Evolutionary conservation across 2,797 vertebrate genomes (phyloP).

Genomic region (Microchirus variegatus): DNA sequence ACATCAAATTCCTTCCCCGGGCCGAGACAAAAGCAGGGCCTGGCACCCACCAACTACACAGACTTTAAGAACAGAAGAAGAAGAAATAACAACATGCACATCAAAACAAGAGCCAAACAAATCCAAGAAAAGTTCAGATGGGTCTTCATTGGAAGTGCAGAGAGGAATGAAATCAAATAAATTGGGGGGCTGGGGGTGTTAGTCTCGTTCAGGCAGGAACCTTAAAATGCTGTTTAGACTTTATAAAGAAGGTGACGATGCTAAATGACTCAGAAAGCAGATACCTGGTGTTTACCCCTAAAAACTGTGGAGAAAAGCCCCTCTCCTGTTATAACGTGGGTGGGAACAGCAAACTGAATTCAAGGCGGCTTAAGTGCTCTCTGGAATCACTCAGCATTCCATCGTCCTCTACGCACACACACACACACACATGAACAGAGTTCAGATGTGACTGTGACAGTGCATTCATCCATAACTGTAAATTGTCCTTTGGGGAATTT

Average conservation of each 20-base stretch:
- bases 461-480: constrained; percentile 79
- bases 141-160: constrained; percentile 69
- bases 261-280: constrained; percentile 74
- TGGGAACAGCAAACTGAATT: constrained; percentile 71
- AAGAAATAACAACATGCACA: constrained; percentile 62
- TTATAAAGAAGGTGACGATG: constrained; percentile 60
- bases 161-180: constrained; percentile 79
- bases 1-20: constrained; percentile 66
- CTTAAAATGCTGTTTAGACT: constrained; percentile 69
- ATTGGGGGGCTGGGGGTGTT: constrained; percentile 76
- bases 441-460: constrained; percentile 74
- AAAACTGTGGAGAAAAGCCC: constrained; percentile 66
- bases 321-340: constrained; percentile 59
- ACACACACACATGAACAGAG: constrained; percentile 42
- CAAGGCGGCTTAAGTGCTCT: constrained; percentile 76
- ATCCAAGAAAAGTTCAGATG: constrained; percentile 74
- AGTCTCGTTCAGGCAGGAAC: constrained; percentile 70
- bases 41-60: constrained; percentile 60
- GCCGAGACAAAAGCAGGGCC: constrained; percentile 70
- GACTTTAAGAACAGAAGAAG: constrained; percentile 56
- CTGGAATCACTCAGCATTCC: constrained; percentile 78
- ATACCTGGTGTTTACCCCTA: constrained; percentile 68
- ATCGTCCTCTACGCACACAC: constrained; percentile 47
- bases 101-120: constrained; percentile 71
- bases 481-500: constrained; percentile 78